These are phyloP conservation scores for Aplysina aerophoba DNA, from an alignment of 37 sponge, comb jelly and placozoan genomes.

Conservation along the genomic window DNA sequence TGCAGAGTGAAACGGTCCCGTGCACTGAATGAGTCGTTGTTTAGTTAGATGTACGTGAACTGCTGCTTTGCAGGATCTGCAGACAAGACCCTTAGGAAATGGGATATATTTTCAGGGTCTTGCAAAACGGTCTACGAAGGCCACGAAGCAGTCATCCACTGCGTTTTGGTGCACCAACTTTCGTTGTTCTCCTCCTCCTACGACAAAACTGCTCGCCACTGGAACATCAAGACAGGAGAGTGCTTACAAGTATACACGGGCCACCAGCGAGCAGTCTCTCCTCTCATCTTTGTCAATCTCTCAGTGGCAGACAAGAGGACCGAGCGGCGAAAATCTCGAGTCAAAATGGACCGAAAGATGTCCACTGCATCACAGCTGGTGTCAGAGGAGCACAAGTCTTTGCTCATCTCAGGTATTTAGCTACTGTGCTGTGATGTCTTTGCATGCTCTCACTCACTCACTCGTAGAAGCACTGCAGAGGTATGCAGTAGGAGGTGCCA, in stretches of 20 bases:
- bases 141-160: conserved; percentile 43
- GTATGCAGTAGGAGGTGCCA: too few relatives aligned
- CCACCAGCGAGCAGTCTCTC: conserved; percentile 45
- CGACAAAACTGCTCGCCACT: conserved; percentile 63
- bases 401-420: conserved; percentile 48
- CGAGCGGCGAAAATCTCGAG: conserved; percentile 42
- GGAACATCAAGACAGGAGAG: conserved; percentile 41
- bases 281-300: conserved; percentile 52
- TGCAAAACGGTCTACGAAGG: conserved; percentile 37
- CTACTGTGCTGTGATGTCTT: neutral
- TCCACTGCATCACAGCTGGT: neutral
- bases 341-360: conserved; percentile 28
- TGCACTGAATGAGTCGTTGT: too few relatives aligned
- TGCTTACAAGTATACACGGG: conserved; percentile 55
- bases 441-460: neutral
- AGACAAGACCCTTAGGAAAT: conserved; percentile 47
- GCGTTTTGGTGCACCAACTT: conserved; percentile 32
- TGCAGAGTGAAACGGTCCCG: too few relatives aligned
- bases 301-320: conserved; percentile 34
- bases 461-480: neutral
- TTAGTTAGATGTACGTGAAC: neutral
- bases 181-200: conserved; percentile 52
- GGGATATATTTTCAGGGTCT: conserved; percentile 51
- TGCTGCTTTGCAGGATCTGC: conserved; percentile 40
- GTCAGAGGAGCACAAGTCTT: conserved; percentile 20